Conservation (phyloP, 2,888 invertebrate genomes). For the Lepidocyrtoides sp. region DNA sequence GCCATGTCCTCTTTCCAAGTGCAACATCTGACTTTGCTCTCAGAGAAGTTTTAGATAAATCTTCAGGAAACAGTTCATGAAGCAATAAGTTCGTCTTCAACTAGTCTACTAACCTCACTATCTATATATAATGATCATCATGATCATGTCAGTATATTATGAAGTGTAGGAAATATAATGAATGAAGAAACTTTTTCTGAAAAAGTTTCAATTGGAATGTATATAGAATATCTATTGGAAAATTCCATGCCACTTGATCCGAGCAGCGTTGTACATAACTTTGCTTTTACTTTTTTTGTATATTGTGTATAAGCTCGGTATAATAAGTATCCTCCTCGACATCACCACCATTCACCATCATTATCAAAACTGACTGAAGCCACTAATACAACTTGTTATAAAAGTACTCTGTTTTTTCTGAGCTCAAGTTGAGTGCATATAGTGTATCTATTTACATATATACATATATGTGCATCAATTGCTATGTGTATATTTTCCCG, state of each 20-base stretch:
- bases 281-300: neutral
- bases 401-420: neutral
- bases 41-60: neutral
- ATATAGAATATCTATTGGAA: conserved; percentile 7
- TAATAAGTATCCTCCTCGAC: neutral
- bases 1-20: conserved; percentile 3
- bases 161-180: neutral
- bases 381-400: neutral
- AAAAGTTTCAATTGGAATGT: neutral
- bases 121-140: neutral
- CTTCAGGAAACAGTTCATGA: neutral
- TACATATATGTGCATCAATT: neutral
- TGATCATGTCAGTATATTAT: too few relatives aligned
- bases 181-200: too few relatives aligned
- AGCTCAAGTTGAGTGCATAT: neutral
- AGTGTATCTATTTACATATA: too few relatives aligned
- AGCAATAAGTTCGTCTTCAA: neutral
- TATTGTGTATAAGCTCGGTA: conserved; percentile 18
- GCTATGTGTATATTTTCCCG: too few relatives aligned
- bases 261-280: neutral
- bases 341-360: neutral
- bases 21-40: neutral
- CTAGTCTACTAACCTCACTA: neutral
- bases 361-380: neutral
- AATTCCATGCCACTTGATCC: neutral